Conservation (phyloP, 2,113 vertebrate genomes). For the Sialia sialis region DNA sequence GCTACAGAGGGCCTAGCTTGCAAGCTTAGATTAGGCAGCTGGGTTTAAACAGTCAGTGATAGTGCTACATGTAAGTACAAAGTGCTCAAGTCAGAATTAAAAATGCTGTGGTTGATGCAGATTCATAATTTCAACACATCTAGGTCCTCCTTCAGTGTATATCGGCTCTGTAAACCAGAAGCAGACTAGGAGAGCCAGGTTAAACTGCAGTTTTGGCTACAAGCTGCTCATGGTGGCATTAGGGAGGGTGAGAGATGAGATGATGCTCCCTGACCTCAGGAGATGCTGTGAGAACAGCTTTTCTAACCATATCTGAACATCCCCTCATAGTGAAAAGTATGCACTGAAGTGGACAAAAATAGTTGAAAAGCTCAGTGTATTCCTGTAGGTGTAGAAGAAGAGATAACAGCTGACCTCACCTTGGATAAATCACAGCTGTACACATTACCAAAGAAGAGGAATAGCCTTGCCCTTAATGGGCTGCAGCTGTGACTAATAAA, state of each 20-base stretch:
- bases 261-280: background rate
- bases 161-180: background rate
- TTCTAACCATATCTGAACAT: background rate
- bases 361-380: background rate
- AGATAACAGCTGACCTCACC: too few relatives aligned
- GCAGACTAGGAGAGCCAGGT: background rate
- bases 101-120: background rate
- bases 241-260: background rate
- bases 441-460: too few relatives aligned
- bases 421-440: too few relatives aligned
- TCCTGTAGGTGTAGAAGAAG: too few relatives aligned
- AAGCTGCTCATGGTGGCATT: rapidly evolving
- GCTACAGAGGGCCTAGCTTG: background rate
- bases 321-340: background rate
- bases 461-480: too few relatives aligned
- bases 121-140: background rate
- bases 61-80: background rate
- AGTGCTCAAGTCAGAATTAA: background rate
- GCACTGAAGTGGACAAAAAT: background rate
- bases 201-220: background rate
- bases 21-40: background rate
- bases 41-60: background rate
- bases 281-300: rapidly evolving
- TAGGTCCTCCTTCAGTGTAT: background rate
- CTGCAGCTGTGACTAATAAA: too few relatives aligned